Base-by-base conservation (phyloP, 2,113 vertebrate genomes). In the Coregonus clupeaformis region DNA sequence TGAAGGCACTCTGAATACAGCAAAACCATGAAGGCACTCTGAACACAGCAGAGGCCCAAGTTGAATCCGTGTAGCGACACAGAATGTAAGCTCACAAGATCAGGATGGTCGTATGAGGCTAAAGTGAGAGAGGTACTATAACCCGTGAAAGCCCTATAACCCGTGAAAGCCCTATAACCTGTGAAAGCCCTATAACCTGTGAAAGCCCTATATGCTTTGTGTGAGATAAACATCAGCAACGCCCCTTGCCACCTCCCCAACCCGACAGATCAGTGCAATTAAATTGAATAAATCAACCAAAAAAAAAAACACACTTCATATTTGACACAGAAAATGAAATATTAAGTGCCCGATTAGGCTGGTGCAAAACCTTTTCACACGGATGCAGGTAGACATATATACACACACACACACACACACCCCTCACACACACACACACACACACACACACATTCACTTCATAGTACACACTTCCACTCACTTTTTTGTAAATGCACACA, bases 211-310 rank as follows among this genome's bases (percentile, higher is more conserved):
- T 14, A 20, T 16, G 5, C 57, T 22, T 22, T 12, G 18, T 60
- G 18, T 60, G 57, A 60, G 57, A 24, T n/a, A 16, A 57, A 18
- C 70, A 78, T 57, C 1, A 75, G 12, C 74, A 80, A 69, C 25
- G 12, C 49, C 59, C 73, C 47, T 14, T 47, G 0, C 24, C 20
- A 42, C 27, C 30, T n/a, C 24, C 27, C 24, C 16, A 67, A 73
- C 73, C 77, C 5, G 6, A 30, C 32, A 16, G 68, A 82, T 87
- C 89, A 92, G 92, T 91, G 89, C 90, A 90, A 81, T 77, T 47
- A 77, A 81, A 76, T 62, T 11, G 69, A 72, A 67, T 60, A 77
- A 63, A 68, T 68, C 32, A 66, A 36, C 3, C 5, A 71, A 60
- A 80, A 69, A 69, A 45, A 69, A 49, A 14, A 49, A 49, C 13